A percentile compares a stretch with the other conserved stretches of the same genome.
Evolutionary conservation across 2,888 invertebrate genomes (phyloP).

Genomic region (Microctonus hyperodae): DNA sequence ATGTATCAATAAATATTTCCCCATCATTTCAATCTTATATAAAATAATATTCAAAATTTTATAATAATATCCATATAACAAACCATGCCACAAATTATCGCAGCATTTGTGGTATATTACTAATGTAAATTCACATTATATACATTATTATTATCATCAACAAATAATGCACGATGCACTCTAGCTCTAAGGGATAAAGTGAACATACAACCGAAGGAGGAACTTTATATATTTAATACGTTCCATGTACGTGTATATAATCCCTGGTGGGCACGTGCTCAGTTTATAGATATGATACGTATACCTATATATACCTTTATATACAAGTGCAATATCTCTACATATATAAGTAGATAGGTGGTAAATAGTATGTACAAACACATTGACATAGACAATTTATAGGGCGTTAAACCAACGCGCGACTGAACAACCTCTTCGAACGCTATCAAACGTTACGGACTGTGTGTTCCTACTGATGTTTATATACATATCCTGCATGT

Average conservation of each 20-base stretch:
- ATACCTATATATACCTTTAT: not conserved
- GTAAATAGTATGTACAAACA: conserved; percentile 37
- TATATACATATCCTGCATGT: not conserved
- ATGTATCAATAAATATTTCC: no score
- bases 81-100: not conserved
- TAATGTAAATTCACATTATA: not conserved
- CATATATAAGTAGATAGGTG: conserved; percentile 3
- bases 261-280: conserved; percentile 7
- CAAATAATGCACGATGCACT: conserved; percentile 5
- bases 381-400: conserved; percentile 50
- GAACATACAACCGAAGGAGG: conserved; percentile 1
- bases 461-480: conserved; percentile 2
- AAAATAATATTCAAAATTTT: no score
- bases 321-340: conserved; percentile 9
- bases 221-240: not conserved
- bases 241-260: not conserved
- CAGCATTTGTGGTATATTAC: not conserved
- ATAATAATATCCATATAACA: no score
- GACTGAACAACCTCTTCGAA: conserved; percentile 44
- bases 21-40: no score
- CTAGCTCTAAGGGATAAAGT: not conserved
- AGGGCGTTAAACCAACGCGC: conserved; percentile 52
- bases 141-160: not conserved
- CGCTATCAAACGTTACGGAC: conserved; percentile 36
- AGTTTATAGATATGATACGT: conserved; percentile 3